Evolutionary conservation across 2,888 invertebrate genomes (phyloP), one percentile per base, ranked within the genome.

Genomic region (Teleogryllus oceanicus): DNA sequence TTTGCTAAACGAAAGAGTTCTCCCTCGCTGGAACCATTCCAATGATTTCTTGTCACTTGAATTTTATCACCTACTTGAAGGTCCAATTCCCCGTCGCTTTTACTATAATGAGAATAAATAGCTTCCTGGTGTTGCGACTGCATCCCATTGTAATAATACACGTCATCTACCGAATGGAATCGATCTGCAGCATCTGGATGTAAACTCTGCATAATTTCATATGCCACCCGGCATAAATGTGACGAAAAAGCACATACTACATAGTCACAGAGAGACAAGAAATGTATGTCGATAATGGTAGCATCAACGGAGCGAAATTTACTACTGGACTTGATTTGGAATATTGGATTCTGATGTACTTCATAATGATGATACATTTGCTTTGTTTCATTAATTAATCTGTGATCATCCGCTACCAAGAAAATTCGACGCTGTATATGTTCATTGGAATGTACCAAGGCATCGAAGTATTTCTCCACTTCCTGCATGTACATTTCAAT

Each of bases 211-310:
- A 99, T 96, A 85, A 97, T 91, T 88, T 99, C 99, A 87, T 98
- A 99, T 0, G 98, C 99, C 62, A 98, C 94, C n/a, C 99, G 93
- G 84, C 99, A 99, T 21, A 97, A 97, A 92, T 99, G 99, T 80
- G 98, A 98, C 80, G 98, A 98, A 87, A 99, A 99, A 0, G 99
- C 99, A 88, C 99, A 99, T 18, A 99, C 99, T 81, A 99, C 89
- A 88, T 93, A 95, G 87, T 99, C 97, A 85, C 94, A 94, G 85
- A 92, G 90, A 1, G 98, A 93, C 75, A 99, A 89, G 89, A 98
- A 91, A 86, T 97, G 94, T 83, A 99, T 94, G 86, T 99, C 99
- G 18, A 96, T 90, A 79, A 99, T 94, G 82, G 99, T 94, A 2
- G 99, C 99, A 83, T 94, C 92, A 50, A 99, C 89, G 0, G 98